phyloP scores from a whole-genome alignment of 1,140 invertebrate species.

The Diabrotica undecimpunctata region DNA sequence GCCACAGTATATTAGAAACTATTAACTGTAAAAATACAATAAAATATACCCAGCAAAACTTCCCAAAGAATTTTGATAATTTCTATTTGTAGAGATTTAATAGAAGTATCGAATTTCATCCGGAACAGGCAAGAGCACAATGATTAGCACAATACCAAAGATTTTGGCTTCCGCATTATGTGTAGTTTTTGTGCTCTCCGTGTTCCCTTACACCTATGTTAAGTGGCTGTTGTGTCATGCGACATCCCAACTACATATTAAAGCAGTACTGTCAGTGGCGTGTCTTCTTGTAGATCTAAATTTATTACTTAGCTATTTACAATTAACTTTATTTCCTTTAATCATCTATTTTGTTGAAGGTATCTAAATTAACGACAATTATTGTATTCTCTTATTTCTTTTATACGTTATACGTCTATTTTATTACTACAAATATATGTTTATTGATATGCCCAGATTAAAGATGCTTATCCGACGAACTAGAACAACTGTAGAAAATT shows the following conservation, averaged over 20 bases:
- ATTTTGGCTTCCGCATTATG: not conserved
- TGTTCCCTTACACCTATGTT: constrained; percentile 27
- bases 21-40: not conserved
- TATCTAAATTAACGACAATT: no score
- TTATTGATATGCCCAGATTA: no score
- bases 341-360: no score
- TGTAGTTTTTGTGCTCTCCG: constrained; percentile 17
- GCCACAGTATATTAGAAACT: no score
- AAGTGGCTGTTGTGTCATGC: constrained; percentile 29
- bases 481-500: no score
- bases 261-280: not conserved
- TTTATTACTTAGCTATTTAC: no score
- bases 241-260: constrained; percentile 9
- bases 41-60: not conserved
- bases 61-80: constrained; percentile 1
- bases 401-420: no score
- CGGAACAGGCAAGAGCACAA: constrained; percentile 1
- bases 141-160: not conserved
- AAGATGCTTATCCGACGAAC: no score
- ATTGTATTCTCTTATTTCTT: no score
- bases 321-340: no score
- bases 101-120: constrained; percentile 2
- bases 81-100: not conserved
- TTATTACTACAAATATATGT: no score
- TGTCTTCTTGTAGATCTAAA: not conserved